Conservation (phyloP, 2,113 vertebrate species). For the Daboia siamensis region DNA sequence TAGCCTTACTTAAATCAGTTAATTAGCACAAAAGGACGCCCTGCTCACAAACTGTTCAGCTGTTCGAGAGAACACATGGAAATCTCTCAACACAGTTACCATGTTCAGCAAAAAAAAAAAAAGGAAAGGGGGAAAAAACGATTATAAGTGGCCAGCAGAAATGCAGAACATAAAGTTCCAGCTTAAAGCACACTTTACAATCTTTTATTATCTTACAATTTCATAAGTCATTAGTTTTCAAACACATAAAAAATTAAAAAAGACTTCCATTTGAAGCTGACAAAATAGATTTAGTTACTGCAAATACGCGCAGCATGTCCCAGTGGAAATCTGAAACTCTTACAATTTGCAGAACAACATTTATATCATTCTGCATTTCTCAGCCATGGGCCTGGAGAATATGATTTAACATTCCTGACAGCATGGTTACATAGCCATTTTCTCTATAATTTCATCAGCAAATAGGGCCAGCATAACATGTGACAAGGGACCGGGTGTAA, state of each 20-base stretch:
- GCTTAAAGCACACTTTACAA: slow-evolving; percentile 31
- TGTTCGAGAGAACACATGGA: slow-evolving; percentile 40
- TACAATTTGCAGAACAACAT: slow-evolving; percentile 42
- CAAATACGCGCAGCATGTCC: slow-evolving; percentile 20
- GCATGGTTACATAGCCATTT: slow-evolving; percentile 24
- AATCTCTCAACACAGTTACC: slow-evolving; percentile 39
- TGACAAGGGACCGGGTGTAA: background rate
- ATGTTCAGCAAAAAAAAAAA: background rate
- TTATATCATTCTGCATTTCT: slow-evolving; percentile 35
- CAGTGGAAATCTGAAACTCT: slow-evolving; percentile 38
- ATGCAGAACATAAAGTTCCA: slow-evolving; percentile 7
- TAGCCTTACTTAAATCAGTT: slow-evolving; percentile 65
- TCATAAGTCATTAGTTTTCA: slow-evolving; percentile 23
- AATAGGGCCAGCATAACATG: background rate
- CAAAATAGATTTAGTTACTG: slow-evolving; percentile 34
- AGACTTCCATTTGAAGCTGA: slow-evolving; percentile 5
- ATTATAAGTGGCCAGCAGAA: slow-evolving; percentile 14
- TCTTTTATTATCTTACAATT: slow-evolving; percentile 5
- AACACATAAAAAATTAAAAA: slow-evolving; percentile 9
- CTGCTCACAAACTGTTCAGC: slow-evolving; percentile 59
- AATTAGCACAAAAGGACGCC: slow-evolving; percentile 59
- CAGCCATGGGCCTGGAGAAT: slow-evolving; percentile 40
- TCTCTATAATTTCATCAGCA: background rate
- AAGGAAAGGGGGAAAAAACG: background rate
- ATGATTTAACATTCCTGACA: slow-evolving; percentile 35